Percentiles rank a stretch among this genome's conserved stretches.
Conservation (phyloP, 1,140 invertebrate species). For the Frieseomelitta varia region DNA sequence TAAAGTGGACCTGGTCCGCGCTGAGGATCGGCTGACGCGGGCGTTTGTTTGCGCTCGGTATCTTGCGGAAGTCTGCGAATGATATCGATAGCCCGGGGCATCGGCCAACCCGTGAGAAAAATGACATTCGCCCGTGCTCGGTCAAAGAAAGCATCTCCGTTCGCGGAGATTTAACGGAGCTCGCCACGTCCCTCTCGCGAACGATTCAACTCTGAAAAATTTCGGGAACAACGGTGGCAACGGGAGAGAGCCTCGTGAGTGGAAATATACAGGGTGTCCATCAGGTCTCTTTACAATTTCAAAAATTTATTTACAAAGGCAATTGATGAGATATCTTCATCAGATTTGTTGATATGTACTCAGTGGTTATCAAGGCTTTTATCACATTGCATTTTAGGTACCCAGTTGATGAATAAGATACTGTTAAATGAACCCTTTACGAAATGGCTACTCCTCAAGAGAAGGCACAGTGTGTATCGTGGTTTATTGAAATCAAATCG, state of each 20-base stretch:
- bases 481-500: no score
- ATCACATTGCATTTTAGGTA: no score
- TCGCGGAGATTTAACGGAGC: slow-evolving; percentile 32
- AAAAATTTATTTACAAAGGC: no score
- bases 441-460: no score
- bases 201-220: slow-evolving; percentile 24
- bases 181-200: neutral
- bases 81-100: slow-evolving; percentile 30
- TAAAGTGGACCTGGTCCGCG: slow-evolving; percentile 35
- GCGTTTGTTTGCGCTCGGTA: slow-evolving; percentile 11
- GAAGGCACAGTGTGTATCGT: no score
- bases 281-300: no score
- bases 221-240: neutral
- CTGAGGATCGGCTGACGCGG: slow-evolving; percentile 3
- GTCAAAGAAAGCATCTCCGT: neutral
- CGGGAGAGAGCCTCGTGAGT: neutral
- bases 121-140: slow-evolving; percentile 21
- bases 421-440: no score
- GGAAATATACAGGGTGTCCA: no score
- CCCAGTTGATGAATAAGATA: no score
- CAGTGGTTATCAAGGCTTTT: no score
- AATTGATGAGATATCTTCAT: no score
- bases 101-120: slow-evolving; percentile 41
- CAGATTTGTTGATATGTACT: no score
- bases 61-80: slow-evolving; percentile 13